Percentiles rank a stretch among this genome's conserved stretches.
Conservation (phyloP, 2,888 invertebrate genomes). For the Tupiocoris notatus region DNA sequence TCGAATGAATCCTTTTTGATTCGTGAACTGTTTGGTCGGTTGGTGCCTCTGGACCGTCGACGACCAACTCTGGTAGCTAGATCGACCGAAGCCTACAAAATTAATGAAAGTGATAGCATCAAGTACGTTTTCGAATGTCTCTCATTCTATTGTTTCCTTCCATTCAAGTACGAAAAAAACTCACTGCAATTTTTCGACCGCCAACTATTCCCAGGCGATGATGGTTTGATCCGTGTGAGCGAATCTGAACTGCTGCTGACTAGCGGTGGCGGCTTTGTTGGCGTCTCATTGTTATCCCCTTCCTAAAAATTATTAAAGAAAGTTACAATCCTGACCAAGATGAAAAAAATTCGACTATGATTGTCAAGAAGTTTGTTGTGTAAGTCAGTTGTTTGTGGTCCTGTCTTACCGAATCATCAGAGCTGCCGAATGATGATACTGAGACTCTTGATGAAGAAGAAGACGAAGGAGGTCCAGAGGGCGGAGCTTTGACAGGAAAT, state of each 20-base stretch:
- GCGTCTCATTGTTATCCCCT: slow-evolving; percentile 25
- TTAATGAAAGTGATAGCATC: no score
- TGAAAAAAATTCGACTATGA: not conserved
- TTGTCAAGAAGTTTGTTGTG: no score
- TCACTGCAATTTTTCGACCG: slow-evolving; percentile 22
- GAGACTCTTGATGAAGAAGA: slow-evolving; percentile 21
- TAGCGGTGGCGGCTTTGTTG: not conserved
- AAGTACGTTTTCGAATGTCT: no score
- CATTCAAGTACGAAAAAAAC: not conserved
- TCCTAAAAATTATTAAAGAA: no score
- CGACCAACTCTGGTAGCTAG: not conserved
- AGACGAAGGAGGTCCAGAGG: slow-evolving; percentile 13
- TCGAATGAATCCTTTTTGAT: slow-evolving; percentile 47
- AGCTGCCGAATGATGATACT: slow-evolving; percentile 35
- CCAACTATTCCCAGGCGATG: slow-evolving; percentile 24
- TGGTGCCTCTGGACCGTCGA: slow-evolving; percentile 20
- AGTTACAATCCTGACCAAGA: no score
- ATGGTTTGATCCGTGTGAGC: slow-evolving; percentile 9
- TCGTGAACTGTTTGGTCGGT: slow-evolving; percentile 46
- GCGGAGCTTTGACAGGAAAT: slow-evolving; percentile 52
- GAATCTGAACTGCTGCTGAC: not conserved
- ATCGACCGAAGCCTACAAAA: not conserved
- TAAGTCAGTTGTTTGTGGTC: no score
- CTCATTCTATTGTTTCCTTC: no score
- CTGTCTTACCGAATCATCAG: slow-evolving; percentile 39